Conservation (phyloP, 2,888 invertebrate genomes). For the Cantharis rufa region DNA sequence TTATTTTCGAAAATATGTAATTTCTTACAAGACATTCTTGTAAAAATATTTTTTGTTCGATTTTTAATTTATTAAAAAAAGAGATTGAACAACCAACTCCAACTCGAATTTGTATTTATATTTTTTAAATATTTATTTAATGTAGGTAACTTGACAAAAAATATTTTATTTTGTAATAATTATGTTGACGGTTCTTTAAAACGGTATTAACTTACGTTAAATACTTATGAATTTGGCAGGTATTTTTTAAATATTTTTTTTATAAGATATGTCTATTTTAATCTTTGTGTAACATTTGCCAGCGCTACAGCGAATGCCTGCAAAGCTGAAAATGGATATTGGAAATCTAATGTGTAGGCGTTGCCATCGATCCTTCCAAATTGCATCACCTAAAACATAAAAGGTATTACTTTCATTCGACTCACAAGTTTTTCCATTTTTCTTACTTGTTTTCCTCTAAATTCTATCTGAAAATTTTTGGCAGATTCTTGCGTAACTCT, state of each 20-base stretch:
- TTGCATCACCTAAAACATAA: constrained; percentile 86
- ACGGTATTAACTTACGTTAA: constrained; percentile 16
- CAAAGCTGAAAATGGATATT: constrained; percentile 96
- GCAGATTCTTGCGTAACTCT: constrained; percentile 99
- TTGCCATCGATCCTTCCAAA: constrained; percentile 98
- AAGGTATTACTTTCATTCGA: background rate
- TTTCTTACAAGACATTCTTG: background rate
- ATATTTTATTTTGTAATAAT: constrained; percentile 17
- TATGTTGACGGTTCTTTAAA: constrained; percentile 15
- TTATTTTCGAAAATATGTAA: background rate
- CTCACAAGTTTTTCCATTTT: background rate
- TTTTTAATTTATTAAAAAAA: background rate
- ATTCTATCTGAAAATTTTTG: constrained; percentile 99
- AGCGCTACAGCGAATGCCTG: constrained; percentile 99
- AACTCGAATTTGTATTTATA: background rate
- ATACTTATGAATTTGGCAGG: constrained; percentile 24
- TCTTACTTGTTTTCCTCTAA: constrained; percentile 88
- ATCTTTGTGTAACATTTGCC: constrained; percentile 92
- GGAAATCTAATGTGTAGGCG: constrained; percentile 98
- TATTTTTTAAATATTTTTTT: background rate
- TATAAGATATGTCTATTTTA: constrained; percentile 67
- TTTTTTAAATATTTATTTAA: constrained; percentile 14
- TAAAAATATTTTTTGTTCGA: background rate
- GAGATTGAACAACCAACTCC: background rate
- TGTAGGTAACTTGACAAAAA: constrained; percentile 14